Base-by-base conservation (phyloP, 35 echinoderm and acorn worm species). In the Chiridota heheva region DNA sequence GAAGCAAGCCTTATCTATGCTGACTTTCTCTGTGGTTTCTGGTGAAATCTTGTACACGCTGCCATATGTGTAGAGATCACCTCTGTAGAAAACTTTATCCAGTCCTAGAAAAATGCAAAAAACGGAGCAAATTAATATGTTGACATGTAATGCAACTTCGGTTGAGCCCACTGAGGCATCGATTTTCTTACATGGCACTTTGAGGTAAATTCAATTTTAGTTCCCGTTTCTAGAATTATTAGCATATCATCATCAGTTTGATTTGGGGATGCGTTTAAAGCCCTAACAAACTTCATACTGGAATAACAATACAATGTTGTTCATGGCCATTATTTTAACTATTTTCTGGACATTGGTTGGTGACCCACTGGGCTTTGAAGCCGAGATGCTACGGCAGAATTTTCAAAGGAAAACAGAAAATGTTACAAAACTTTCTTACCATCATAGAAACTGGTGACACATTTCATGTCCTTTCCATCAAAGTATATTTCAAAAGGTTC, bases 401-500 rank as follows among this genome's bases (percentile, higher is more conserved):
- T 16, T 28, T 10, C 7, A 64, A 64, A 13, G 12, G 20, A n/a
- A 69, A n/a, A n/a, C 20, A 33, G 5, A 27, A 20, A 15, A 10
- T 36, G 18, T 2, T 27, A 68, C 33, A 2, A 7, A 16, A 56
- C 7, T 55, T n/a, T 46, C 60, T 88, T 48, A 94, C 91, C 91
- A 79, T 70, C 63, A 64, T 94, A 94, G 24, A 89, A 69, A 48
- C 84, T 56, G 12, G 89, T 63, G 29, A 72, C 58, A 29, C 91
- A 84, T 56, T 72, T 83, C 7, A 47, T 36, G 7, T 78, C 69
- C 0, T 72, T 38, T 4, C 46, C 88, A 60, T 96, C 60, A 37
- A 58, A 96, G 78, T 43, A 96, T 27, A 96, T 60, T 53, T 89
- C 82, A 84, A 96, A 96, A 6, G 83, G 88, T 60, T 96, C 93